phyloP scores from a whole-genome alignment of 2,888 invertebrate species.

The Xestia sexstrigata region DNA sequence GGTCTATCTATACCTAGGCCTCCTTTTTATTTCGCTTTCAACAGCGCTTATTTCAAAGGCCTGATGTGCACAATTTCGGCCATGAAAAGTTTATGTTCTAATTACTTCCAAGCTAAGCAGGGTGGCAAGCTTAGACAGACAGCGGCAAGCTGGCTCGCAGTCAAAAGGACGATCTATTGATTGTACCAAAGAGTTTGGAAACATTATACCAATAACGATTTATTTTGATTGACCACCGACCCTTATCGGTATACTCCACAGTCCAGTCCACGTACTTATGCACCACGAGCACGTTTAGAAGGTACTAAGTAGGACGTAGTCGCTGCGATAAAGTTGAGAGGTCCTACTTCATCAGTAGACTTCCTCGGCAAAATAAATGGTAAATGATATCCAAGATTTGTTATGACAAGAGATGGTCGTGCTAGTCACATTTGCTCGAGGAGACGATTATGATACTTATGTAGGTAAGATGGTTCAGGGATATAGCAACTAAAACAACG shows the following conservation, averaged over 20 bases:
- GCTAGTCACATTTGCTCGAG: neutral
- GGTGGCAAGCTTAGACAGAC: neutral
- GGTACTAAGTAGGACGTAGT: neutral
- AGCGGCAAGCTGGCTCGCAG: neutral
- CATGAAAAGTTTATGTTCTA: neutral
- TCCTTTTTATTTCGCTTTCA: neutral
- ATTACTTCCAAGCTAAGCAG: neutral
- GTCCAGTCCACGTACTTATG: neutral
- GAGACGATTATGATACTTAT: neutral
- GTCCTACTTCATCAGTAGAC: neutral
- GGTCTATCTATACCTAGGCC: neutral
- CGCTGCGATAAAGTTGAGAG: neutral
- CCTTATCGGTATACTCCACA: neutral
- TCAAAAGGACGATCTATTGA: neutral
- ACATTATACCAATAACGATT: neutral
- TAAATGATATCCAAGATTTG: neutral
- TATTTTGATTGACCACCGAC: neutral
- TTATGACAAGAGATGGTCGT: neutral
- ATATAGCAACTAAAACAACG: slow-evolving; percentile 13
- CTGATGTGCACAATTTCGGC: neutral
- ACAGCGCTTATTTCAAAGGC: neutral
- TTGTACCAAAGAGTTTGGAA: neutral
- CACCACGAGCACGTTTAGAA: neutral
- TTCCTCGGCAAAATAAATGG: neutral
- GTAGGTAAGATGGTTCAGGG: neutral